Conservation (phyloP, 1,140 invertebrate species). For the Apocrypta bakeri region DNA sequence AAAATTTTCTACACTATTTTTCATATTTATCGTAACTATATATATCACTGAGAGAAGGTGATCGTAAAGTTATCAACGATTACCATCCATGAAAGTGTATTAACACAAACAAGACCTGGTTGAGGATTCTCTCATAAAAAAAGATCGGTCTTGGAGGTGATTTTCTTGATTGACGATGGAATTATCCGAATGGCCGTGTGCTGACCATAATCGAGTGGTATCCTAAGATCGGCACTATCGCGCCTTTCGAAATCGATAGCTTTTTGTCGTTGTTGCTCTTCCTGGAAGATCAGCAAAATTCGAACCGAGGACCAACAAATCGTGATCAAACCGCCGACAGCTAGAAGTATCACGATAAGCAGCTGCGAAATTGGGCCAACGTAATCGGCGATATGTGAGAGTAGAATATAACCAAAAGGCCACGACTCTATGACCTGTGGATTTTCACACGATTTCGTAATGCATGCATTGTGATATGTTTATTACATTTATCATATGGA, state of each 20-base stretch:
- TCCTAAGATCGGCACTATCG: conserved; percentile 66
- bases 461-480: too few species aligned
- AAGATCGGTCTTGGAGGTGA: conserved; percentile 67
- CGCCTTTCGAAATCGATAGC: conserved; percentile 52
- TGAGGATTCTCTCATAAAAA: conserved; percentile 57
- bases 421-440: conserved; percentile 59
- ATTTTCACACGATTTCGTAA: too few species aligned
- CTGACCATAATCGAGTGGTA: conserved; percentile 69
- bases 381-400: conserved; percentile 56
- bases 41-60: not conserved
- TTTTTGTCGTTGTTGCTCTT: conserved; percentile 53
- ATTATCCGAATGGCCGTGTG: conserved; percentile 69
- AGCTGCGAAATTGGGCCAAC: conserved; percentile 60
- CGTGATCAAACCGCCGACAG: conserved; percentile 57
- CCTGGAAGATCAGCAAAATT: conserved; percentile 61
- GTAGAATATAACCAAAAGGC: conserved; percentile 53
- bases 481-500: too few species aligned
- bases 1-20: too few species aligned
- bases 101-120: not conserved
- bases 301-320: conserved; percentile 60
- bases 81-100: not conserved
- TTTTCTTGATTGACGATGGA: conserved; percentile 68
- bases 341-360: conserved; percentile 59
- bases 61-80: not conserved
- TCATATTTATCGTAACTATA: too few species aligned